Base-by-base conservation (phyloP, 2,113 vertebrate species). In the Strix uralensis region DNA sequence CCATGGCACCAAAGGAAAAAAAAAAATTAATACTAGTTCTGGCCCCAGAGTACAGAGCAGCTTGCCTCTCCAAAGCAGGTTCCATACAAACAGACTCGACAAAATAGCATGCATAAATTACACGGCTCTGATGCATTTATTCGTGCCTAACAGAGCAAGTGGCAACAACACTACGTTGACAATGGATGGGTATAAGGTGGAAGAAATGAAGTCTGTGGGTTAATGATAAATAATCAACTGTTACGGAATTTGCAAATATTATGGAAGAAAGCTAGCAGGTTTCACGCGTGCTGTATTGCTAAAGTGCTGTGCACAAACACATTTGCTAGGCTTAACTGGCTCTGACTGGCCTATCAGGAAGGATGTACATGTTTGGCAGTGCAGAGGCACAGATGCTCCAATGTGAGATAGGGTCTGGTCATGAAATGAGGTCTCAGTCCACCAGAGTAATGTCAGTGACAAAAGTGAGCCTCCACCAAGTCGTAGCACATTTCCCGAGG, bases 101-200 rank as follows among this genome's bases (percentile, higher is more conserved):
- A 96, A 91, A 97, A 96, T 96, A 96, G 92, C 95, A 83, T 84
- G 94, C 96, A 97, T 98, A 98, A 97, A 97, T 98, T 97, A 96
- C 82, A 88, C 11, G 70, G 88, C 80, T 96, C 63, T 36, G 83
- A 74, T 88, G 90, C 94, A 94, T 97, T 98, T 91, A 97, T 97
- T 97, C 9, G 38, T 97, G 91, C 94, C 82, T 97, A 96, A 94
- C 96, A 97, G 96, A 98, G 95, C 96, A 96, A 97, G 92, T 95
- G 88, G 96, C 82, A 92, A 71, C 86, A 95, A 94, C 87, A 94
- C 92, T 42, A 4, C 80, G 59, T 96, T 90, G 81, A 95, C 88
- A 96, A 75, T 88, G 91, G 90, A 46, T 74, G 79, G 74, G 81
- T 91, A 86, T 83, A 72, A 93, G 95, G 95, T 75, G 71, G 96